Conservation (phyloP, 2,113 vertebrate genomes). For the Tetraodon nigroviridis region DNA sequence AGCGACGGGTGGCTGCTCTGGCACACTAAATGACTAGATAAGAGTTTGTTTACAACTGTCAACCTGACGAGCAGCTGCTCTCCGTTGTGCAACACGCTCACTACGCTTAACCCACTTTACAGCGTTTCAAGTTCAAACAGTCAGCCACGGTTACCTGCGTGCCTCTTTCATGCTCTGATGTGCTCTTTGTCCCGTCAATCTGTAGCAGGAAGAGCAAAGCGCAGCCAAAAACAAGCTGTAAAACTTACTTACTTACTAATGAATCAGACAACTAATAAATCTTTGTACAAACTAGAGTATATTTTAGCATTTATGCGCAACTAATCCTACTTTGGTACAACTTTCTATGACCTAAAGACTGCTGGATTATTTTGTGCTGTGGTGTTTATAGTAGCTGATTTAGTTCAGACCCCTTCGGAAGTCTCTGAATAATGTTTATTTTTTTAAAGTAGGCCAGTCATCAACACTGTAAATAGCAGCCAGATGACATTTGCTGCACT, state of each 20-base stretch:
- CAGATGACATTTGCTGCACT: slow-evolving; percentile 10
- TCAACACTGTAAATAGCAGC: slow-evolving; percentile 19
- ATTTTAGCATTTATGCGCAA: too few species aligned
- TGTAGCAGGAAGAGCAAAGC: slow-evolving; percentile 41
- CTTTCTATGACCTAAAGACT: too few species aligned
- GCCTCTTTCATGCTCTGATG: slow-evolving; percentile 36
- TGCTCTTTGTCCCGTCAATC: slow-evolving; percentile 45
- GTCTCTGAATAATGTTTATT: slow-evolving; percentile 18
- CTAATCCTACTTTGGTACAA: too few species aligned
- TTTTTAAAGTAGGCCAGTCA: slow-evolving; percentile 8
- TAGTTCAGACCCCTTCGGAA: slow-evolving; percentile 14
- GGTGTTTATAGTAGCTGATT: neutral
- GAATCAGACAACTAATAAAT: too few species aligned
- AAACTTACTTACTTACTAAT: neutral
- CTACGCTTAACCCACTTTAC: slow-evolving; percentile 68
- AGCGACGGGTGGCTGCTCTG: slow-evolving; percentile 46
- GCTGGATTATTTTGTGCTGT: too few species aligned
- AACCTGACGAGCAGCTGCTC: slow-evolving; percentile 59
- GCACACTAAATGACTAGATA: slow-evolving; percentile 49
- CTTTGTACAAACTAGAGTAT: too few species aligned
- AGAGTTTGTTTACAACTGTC: slow-evolving; percentile 66
- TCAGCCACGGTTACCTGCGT: slow-evolving; percentile 48
- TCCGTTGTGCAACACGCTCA: slow-evolving; percentile 55
- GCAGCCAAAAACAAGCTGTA: neutral
- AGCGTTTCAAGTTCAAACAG: slow-evolving; percentile 55